Evolutionary conservation across 2,113 vertebrate species (phyloP), one percentile per base, ranked within the genome.

Genomic region (Pelvicachromis taeniatus): DNA sequence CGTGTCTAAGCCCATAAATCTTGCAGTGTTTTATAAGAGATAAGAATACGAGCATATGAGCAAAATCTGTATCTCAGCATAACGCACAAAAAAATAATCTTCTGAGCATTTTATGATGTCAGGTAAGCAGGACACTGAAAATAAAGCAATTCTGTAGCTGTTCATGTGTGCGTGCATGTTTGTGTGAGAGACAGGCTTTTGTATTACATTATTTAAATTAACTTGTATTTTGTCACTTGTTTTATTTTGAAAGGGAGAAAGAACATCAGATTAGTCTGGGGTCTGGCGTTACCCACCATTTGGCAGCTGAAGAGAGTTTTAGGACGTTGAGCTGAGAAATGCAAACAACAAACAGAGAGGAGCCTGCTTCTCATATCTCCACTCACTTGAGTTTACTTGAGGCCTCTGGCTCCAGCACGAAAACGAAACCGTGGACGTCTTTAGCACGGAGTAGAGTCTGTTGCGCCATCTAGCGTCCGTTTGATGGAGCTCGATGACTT

Each of bases 401-500:
- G 65, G n/a, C 29, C 3, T 16, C 12, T 59, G 53, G 33, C 17
- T 65, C 16, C 23, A 35, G 45, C 19, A 19, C 14, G 13, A 53
- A 33, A 65, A 13, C 13, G 2, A 19, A 48, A 19, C 13, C 4
- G 3, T 23, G 9, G n/a, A 3, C 56, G 68, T 40, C 63, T 85
- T 92, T 87, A 93, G 91, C 42, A 40, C 45, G 9, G 11, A 38
- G 5, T 26, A 13, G 17, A 48, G 2, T 59, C 5, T 26, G 53
- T n/a, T 3, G 65, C 68, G 73, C 87, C 89, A 80, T 61, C 89
- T 85, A 58, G 85, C 7, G 86, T 83, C 77, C 29, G 21, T 4
- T 10, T 79, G 53, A 50, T 73, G 58, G 53, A 82, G 73, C 68
- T 1, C 7, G 45, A 3, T 31, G 55, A 65, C 19, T 50, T 70